Evolutionary conservation across 2,888 invertebrate species (phyloP).

Genomic region (Phoenoteleia sp.): DNA sequence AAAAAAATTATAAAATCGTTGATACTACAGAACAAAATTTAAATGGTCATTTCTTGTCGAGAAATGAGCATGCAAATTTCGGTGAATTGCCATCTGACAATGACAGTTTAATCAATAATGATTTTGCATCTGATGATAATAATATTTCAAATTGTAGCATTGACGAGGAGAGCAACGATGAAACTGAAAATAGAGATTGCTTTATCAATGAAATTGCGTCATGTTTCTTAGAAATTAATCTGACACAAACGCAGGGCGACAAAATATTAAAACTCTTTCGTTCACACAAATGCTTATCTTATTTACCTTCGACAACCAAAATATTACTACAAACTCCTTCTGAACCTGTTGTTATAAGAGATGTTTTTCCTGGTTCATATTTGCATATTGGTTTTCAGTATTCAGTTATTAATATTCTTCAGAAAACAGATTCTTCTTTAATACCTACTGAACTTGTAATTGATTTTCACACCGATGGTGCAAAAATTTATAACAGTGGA

Average conservation of each 20-base stretch:
- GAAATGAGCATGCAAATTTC: no score
- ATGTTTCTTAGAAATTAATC: neutral
- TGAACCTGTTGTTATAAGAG: neutral
- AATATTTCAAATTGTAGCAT: neutral
- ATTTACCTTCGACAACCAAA: neutral
- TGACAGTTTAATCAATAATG: no score
- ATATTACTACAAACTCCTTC: conserved; percentile 1
- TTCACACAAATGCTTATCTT: conserved; percentile 1
- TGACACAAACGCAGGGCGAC: conserved; percentile 9
- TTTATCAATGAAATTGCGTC: neutral
- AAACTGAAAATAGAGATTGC: no score
- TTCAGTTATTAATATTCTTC: conserved; percentile 9
- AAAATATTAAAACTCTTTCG: conserved; percentile 16
- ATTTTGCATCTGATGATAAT: no score
- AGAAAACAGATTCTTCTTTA: neutral
- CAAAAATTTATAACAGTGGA: neutral
- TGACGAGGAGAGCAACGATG: no score
- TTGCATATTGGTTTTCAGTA: conserved; percentile 13
- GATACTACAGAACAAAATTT: no score
- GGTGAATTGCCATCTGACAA: no score
- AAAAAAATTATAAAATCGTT: no score
- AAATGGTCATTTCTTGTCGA: no score
- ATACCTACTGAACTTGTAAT: neutral
- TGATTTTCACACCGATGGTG: conserved; percentile 26
- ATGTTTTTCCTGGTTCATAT: conserved; percentile 9